Percentiles rank a stretch among this genome's conserved stretches.
Conservation (phyloP, 2,113 vertebrate genomes). For the Motacilla alba region DNA sequence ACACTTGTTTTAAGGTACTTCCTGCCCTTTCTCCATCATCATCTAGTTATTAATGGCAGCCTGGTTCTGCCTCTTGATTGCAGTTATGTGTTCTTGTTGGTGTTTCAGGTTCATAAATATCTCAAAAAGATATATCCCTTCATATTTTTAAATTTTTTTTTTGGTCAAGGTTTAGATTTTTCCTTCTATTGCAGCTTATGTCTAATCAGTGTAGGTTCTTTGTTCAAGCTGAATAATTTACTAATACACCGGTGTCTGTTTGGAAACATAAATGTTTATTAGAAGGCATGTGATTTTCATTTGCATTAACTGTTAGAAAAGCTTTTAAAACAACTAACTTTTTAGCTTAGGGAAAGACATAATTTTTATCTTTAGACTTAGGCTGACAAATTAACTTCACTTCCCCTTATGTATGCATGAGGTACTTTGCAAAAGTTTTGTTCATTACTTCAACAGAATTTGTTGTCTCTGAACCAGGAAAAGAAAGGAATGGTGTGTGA, state of each 20-base stretch:
- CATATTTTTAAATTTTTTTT: background rate
- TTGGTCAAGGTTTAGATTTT: background rate
- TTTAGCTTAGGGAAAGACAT: background rate
- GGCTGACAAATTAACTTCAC: background rate
- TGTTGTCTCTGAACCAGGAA: background rate
- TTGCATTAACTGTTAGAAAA: background rate
- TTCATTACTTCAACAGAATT: background rate
- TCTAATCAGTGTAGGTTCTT: background rate
- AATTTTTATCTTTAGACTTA: background rate
- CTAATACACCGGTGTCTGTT: background rate
- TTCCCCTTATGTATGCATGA: fast-evolving
- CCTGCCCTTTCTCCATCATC: background rate
- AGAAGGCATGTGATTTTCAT: background rate
- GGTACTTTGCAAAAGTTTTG: background rate
- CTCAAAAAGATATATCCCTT: background rate
- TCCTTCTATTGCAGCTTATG: background rate
- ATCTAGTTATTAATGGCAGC: background rate
- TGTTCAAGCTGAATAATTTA: background rate
- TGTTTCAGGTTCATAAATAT: background rate
- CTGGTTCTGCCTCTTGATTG: background rate
- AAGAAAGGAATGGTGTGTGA: background rate
- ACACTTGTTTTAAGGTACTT: background rate
- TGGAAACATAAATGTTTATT: background rate
- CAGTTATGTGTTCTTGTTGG: background rate
- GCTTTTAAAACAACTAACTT: background rate